Conservation (phyloP, 1,140 invertebrate species). For the Macrosteles quadrilineatus region DNA sequence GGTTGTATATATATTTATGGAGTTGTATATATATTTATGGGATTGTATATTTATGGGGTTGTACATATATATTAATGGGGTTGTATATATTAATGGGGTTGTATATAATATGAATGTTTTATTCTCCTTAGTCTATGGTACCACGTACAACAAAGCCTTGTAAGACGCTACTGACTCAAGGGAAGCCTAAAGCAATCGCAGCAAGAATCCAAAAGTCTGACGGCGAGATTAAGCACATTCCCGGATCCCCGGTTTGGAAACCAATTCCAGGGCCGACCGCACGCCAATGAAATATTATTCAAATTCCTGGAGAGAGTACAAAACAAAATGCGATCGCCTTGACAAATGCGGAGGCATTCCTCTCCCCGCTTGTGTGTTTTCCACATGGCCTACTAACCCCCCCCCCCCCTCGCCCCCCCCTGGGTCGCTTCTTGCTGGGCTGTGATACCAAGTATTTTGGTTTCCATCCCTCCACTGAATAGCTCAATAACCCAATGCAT, state of each 20-base stretch:
- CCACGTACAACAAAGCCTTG: no score
- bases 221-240: conserved; percentile 6
- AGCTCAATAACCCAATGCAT: conserved; percentile 8
- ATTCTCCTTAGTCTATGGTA: no score
- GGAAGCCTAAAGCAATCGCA: not conserved
- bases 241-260: conserved; percentile 8
- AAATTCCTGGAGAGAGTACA: conserved; percentile 15
- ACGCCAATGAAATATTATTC: conserved; percentile 27
- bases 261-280: conserved; percentile 15
- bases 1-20: no score
- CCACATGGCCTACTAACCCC: conserved; percentile 20
- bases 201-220: not conserved
- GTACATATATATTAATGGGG: no score
- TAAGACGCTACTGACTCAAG: no score
- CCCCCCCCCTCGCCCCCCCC: conserved; percentile 10
- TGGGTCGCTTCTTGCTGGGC: not conserved
- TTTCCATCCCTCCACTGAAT: conserved; percentile 13
- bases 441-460: conserved; percentile 7
- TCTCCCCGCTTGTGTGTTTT: not conserved
- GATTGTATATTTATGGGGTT: no score
- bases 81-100: no score
- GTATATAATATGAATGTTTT: no score
- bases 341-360: conserved; percentile 24
- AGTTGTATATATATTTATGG: no score
- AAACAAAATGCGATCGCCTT: conserved; percentile 27